Conservation (phyloP, 2,888 invertebrate species). For the Eristalis pertinax region DNA sequence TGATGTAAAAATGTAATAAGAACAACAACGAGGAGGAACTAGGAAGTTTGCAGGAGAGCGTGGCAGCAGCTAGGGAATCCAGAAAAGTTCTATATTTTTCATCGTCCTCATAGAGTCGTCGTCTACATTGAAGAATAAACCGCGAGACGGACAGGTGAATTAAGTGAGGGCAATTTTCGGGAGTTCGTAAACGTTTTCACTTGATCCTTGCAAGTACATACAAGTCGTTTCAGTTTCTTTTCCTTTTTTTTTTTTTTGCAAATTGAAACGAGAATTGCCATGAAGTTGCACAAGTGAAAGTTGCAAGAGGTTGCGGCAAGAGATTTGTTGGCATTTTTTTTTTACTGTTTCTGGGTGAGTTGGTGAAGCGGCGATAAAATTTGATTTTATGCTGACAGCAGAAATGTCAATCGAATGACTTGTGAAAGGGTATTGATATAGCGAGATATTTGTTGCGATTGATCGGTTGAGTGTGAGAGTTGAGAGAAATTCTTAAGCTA, state of each 20-base stretch:
- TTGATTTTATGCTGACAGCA: background rate
- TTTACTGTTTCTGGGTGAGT: background rate
- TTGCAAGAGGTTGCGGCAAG: background rate
- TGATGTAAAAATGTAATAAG: constrained; percentile 14
- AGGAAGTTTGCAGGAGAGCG: constrained; percentile 1
- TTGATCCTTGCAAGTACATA: constrained; percentile 15
- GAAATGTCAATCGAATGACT: background rate
- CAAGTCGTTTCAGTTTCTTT: background rate
- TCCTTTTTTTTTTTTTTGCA: background rate
- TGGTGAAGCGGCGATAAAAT: background rate
- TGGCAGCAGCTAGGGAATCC: constrained; percentile 5
- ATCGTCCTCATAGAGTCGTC: background rate
- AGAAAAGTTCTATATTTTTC: background rate
- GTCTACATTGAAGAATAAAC: background rate
- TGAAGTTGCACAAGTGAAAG: constrained; percentile 2
- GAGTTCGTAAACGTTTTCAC: constrained; percentile 13
- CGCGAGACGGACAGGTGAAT: constrained; percentile 32
- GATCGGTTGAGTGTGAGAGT: background rate
- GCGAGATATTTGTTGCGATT: background rate
- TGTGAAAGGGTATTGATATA: background rate
- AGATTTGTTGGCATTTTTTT: background rate
- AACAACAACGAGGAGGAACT: constrained; percentile 13
- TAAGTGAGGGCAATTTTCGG: constrained; percentile 5
- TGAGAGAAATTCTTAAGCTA: too few species aligned
- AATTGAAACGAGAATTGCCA: constrained; percentile 7